phyloP scores from a whole-genome alignment of 2,888 invertebrate genomes.

The Diadromus collaris region DNA sequence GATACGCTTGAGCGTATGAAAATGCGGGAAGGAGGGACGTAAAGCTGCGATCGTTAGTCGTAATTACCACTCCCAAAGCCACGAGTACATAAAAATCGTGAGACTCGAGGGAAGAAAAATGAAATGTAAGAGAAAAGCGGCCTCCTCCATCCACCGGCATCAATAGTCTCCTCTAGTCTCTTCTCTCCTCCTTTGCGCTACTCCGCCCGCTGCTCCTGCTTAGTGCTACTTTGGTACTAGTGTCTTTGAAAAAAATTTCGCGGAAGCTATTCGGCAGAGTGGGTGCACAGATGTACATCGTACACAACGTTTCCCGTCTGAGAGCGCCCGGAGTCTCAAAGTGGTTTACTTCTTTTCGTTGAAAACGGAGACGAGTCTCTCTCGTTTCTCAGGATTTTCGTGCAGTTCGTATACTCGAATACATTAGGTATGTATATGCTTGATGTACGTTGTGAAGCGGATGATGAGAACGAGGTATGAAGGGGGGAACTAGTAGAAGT shows the following conservation, averaged over 20 bases:
- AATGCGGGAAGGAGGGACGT: neutral
- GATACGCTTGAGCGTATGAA: neutral
- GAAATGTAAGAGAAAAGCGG: neutral
- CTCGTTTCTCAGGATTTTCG: slow-evolving; percentile 17
- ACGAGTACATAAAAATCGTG: neutral
- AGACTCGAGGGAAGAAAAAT: neutral
- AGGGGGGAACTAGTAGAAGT: neutral
- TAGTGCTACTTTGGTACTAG: slow-evolving; percentile 7
- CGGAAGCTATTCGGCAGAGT: slow-evolving; percentile 28
- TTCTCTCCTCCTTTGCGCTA: slow-evolving; percentile 12
- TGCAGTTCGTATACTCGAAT: slow-evolving; percentile 15
- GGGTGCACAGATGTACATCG: slow-evolving; percentile 3
- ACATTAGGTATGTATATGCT: slow-evolving; percentile 27
- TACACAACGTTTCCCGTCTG: slow-evolving; percentile 22
- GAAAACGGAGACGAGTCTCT: slow-evolving; percentile 16
- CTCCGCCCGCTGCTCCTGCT: neutral
- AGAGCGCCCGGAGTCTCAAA: slow-evolving; percentile 27
- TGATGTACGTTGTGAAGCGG: slow-evolving; percentile 23
- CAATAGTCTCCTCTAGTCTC: slow-evolving; percentile 21
- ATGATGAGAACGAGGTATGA: slow-evolving; percentile 8
- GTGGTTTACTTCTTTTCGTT: slow-evolving; percentile 42
- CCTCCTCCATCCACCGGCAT: slow-evolving; percentile 19
- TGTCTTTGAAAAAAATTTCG: slow-evolving; percentile 29
- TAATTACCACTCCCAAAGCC: neutral
- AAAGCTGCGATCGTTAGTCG: neutral